Percentiles rank a stretch among this genome's conserved stretches.
phyloP scores from a whole-genome alignment of 2,797 vertebrate genomes.

The Nyctalus aviator region DNA sequence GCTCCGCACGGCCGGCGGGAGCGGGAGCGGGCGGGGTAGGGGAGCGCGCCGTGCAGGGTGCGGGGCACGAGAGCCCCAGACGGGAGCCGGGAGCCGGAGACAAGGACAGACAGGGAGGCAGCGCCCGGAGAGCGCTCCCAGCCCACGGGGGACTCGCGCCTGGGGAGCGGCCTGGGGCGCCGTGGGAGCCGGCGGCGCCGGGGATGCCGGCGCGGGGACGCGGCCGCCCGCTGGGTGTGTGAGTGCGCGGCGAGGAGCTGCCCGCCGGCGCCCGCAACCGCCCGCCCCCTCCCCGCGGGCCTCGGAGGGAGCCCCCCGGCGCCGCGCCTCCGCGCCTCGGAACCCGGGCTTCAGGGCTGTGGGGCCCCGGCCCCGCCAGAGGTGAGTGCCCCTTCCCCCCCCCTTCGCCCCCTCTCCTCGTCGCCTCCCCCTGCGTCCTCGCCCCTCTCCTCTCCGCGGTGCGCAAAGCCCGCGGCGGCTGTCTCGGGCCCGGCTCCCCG shows the following conservation, averaged over 20 bases:
- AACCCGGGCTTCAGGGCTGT: conserved; percentile 67
- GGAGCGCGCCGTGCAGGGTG: conserved; percentile 70
- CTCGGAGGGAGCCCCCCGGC: conserved; percentile 63
- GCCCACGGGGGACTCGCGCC: conserved; percentile 59
- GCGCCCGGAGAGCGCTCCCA: conserved; percentile 64
- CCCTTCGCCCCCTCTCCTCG: neutral
- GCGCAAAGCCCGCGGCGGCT: neutral
- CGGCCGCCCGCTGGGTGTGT: conserved; percentile 75
- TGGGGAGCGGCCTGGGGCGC: conserved; percentile 76
- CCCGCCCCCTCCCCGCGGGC: conserved; percentile 74
- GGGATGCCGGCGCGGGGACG: conserved; percentile 76
- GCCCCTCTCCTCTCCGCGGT: neutral
- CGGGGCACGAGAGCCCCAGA: conserved; percentile 69
- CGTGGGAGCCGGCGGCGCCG: conserved; percentile 67
- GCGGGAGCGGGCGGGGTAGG: conserved; percentile 67
- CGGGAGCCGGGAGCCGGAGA: conserved; percentile 59
- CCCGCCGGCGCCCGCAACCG: conserved; percentile 59
- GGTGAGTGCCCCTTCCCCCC: conserved; percentile 71
- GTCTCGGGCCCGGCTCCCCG: neutral
- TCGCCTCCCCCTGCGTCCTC: neutral
- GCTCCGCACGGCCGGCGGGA: conserved; percentile 64
- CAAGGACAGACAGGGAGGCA: conserved; percentile 79
- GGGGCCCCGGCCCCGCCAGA: conserved; percentile 67
- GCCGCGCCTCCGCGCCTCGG: conserved; percentile 56
- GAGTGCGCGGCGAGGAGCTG: conserved; percentile 71